Evolutionary conservation across 2,113 vertebrate species (phyloP), one percentile per base, ranked within the genome.

Genomic region (Piaya cayana): DNA sequence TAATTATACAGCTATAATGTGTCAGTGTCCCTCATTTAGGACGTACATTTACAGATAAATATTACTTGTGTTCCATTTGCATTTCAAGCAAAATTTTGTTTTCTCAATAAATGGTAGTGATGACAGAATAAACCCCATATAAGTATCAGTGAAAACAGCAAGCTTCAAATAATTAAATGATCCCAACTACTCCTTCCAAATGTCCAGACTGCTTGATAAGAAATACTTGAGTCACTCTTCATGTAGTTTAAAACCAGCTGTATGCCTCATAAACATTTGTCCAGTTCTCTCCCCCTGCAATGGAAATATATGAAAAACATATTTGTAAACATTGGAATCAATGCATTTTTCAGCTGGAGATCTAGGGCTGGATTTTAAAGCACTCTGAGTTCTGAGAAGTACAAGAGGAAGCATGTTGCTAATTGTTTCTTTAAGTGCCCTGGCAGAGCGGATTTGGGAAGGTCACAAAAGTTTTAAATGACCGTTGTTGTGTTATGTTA

Each of bases 201-300:
- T 19, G 16, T 14, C 32, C 42, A 60, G 8, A 49, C 6, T 25
- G 27, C 25, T 74, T 63, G 21, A 8, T 39, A 52, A 83, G 26
- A 62, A 86, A 34, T 23, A 59, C 23, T 43, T 64, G 39, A 85
- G 13, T 47, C 88, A 43, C 15, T 69, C 9, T 50, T 77, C 15
- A 29, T 16, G 30, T 29, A 83, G 27, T 10, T 23, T 70, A 78
- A 86, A 90, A 70, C 4, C 47, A 90, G 11, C 8, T 32, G 39
- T 71, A 69, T 37, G 29, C 20, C 9, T 80, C 30, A 75, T 29
- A 65, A 82, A 74, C n/a, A n/a, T 26, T 37, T 49, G 4, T 49
- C 37, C 26, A 2, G 0, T 69, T 72, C 22, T 14, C 11, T 9
- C 7, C 2, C 1, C 4, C 2, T 0, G 0, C 18, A 68, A 53